Conservation (phyloP, 2,797 vertebrate genomes). For the Cyclura pinguis region DNA sequence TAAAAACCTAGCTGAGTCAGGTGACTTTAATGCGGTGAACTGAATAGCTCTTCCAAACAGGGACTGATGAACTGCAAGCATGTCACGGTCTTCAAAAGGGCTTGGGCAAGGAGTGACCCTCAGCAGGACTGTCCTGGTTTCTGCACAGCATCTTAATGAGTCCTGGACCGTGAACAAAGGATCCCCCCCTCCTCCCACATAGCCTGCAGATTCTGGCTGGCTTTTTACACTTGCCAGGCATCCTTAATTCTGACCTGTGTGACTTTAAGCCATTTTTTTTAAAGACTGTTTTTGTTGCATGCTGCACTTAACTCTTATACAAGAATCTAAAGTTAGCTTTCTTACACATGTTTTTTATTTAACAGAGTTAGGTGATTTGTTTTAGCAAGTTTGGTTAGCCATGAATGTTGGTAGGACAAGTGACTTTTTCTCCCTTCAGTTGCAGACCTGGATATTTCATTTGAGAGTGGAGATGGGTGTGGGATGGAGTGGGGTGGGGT, state of each 20-base stretch:
- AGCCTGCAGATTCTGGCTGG: not conserved
- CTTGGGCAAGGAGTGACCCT: not conserved
- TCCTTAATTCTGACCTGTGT: not conserved
- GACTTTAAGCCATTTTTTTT: not conserved
- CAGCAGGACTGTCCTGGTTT: not conserved
- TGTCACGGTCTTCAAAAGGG: not conserved
- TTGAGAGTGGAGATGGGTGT: not conserved
- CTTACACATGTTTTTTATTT: not conserved
- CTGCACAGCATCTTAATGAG: conserved; percentile 16
- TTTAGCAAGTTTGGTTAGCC: not conserved
- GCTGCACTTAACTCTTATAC: not conserved
- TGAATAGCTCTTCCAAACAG: not conserved
- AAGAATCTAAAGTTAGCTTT: not conserved
- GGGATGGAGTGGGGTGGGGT: not conserved
- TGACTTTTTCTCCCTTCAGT: not conserved
- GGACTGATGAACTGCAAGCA: not conserved
- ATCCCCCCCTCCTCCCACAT: no score
- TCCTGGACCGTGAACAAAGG: not conserved
- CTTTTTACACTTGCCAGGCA: not conserved
- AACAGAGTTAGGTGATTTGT: not conserved
- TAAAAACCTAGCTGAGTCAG: not conserved
- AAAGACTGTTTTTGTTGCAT: not conserved
- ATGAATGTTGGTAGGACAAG: not conserved
- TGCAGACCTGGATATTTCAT: not conserved
- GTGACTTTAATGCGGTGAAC: not conserved